Evolutionary conservation across 2,888 invertebrate genomes (phyloP), one percentile per base, ranked within the genome.

Genomic region (Ectemnius cavifrons): DNA sequence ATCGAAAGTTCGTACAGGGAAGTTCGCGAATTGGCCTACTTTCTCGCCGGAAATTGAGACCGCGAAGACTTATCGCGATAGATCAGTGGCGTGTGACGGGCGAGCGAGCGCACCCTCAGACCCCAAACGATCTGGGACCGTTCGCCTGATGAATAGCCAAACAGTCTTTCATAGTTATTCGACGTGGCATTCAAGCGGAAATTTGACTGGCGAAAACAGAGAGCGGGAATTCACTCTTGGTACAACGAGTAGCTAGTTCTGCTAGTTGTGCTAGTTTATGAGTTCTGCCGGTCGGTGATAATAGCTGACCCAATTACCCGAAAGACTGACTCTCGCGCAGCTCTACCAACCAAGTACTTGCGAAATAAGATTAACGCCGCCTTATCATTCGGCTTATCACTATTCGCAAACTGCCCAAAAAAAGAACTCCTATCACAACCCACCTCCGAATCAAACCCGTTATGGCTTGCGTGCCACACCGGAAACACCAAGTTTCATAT

Each of bases 221-320:
- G 1, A 6, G 37, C 3, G 8, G 37, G 37, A 37, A 37, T 37
- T 37, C 8, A 6, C 37, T 37, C 37, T 8, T 37, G 37, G 37
- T 37, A 11, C 37, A 1, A 11, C 37, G 37, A 11, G 37, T 37
- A 37, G 11, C 37, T 37, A 37, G 37, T 37, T 11, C 8, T 14
- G 11, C 37, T 37, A 37, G 37, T 37, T 11, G 37, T 14, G 52
- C 37, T 45, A 57, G 49, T 69, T 74, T 63, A 67, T 68, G 72
- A 67, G 61, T 67, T n/a, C 65, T 20, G 63, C 71, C 63, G 49
- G 47, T 63, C 47, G 72, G 80, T 67, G 78, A 80, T 80, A 78
- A 80, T 74, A 77, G 74, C 80, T 80, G 81, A 80, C 74, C 79
- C 80, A 77, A 78, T 80, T 80, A 74, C 77, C 70, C 59, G 66